Percentiles rank a stretch among this genome's conserved stretches.
Conservation (phyloP, 2,113 vertebrate species). For the Poicephalus gulielmi region DNA sequence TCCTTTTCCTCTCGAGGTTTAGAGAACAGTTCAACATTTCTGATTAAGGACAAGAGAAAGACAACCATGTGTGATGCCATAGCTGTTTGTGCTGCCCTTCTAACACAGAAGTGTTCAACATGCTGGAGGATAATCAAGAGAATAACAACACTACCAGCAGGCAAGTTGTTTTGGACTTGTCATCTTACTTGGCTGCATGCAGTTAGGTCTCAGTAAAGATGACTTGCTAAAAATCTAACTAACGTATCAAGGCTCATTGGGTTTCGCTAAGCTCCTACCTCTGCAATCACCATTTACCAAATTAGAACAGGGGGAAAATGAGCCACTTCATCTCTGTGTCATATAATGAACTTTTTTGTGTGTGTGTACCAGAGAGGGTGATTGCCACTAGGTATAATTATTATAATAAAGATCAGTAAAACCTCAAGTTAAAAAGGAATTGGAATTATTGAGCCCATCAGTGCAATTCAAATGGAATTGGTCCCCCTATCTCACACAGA, state of each 20-base stretch:
- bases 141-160: slow-evolving; percentile 42
- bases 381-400: slow-evolving; percentile 52
- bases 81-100: not conserved
- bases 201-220: slow-evolving; percentile 48
- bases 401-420: slow-evolving; percentile 61
- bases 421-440: slow-evolving; percentile 50
- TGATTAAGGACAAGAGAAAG: slow-evolving; percentile 49
- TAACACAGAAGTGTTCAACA: not conserved
- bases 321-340: slow-evolving; percentile 59
- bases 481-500: not conserved
- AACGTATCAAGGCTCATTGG: slow-evolving; percentile 54
- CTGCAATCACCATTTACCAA: slow-evolving; percentile 67
- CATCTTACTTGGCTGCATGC: slow-evolving; percentile 35
- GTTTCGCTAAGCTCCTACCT: slow-evolving; percentile 55
- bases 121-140: slow-evolving; percentile 28
- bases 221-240: slow-evolving; percentile 62
- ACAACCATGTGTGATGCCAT: not conserved
- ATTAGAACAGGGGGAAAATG: slow-evolving; percentile 61
- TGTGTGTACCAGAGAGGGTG: slow-evolving; percentile 41
- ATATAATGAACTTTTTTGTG: slow-evolving; percentile 58
- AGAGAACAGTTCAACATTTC: not conserved
- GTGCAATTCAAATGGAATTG: not conserved
- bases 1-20: not conserved
- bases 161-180: slow-evolving; percentile 30
- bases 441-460: not conserved